These are phyloP conservation scores for Ailuropoda melanoleuca DNA, from an alignment of 2,113 vertebrate species.

Conservation along the genomic window DNA sequence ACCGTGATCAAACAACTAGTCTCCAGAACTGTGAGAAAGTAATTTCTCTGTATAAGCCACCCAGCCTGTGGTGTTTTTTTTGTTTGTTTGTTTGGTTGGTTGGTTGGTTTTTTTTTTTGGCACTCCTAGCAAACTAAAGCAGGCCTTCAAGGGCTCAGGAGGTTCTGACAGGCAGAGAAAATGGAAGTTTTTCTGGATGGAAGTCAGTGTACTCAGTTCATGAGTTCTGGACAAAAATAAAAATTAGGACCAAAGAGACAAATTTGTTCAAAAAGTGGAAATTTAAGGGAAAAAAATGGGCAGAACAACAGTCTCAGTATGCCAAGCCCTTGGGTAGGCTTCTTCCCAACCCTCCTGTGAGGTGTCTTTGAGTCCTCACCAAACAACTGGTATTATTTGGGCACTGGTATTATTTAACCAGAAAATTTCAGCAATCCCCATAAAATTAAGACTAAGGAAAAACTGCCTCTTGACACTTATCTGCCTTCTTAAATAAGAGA, in stretches of 20 bases:
- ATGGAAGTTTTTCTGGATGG: neutral
- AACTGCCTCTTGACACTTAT: neutral
- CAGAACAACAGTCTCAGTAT: neutral
- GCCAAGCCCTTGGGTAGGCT: neutral
- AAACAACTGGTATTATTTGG: neutral
- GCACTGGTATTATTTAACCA: neutral
- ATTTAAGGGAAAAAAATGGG: neutral
- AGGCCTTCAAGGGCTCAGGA: neutral
- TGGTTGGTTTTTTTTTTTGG: accelerated
- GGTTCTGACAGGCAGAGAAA: neutral
- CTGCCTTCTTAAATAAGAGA: neutral
- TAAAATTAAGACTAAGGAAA: neutral
- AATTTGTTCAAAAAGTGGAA: neutral
- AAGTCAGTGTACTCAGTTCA: neutral
- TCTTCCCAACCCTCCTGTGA: neutral
- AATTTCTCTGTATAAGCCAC: neutral
- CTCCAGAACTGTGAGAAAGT: neutral
- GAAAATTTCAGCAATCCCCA: neutral
- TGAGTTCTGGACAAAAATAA: neutral
- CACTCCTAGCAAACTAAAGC: neutral
- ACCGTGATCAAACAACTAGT: neutral
- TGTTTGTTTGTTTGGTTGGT: too few relatives aligned
- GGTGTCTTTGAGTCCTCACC: neutral
- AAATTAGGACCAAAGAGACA: neutral
- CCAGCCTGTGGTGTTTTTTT: too few relatives aligned